These are phyloP conservation scores for Smutsia temminckii DNA, from an alignment of 2,797 vertebrate genomes.

Conservation along the genomic window DNA sequence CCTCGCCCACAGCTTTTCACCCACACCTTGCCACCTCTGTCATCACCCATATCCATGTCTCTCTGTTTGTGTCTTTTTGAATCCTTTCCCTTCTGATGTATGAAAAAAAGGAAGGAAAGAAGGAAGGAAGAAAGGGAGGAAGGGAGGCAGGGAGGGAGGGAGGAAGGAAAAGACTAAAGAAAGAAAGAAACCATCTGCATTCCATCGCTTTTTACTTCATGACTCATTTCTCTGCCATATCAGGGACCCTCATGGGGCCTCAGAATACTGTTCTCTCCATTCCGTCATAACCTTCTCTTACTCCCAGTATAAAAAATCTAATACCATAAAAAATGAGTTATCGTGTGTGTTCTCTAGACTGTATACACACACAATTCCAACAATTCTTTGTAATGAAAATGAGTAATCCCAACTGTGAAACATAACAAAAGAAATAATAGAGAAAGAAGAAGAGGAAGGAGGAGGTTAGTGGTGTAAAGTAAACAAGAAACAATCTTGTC, in stretches of 20 bases:
- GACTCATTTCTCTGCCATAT: not conserved
- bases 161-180: too few species aligned
- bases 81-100: not conserved
- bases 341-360: not conserved
- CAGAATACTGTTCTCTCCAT: conserved; percentile 15
- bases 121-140: not conserved
- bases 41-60: not conserved
- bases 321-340: not conserved
- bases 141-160: too few species aligned
- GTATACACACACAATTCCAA: not conserved
- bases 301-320: not conserved
- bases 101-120: too few species aligned
- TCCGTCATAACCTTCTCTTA: not conserved
- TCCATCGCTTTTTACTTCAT: not conserved
- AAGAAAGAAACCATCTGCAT: not conserved
- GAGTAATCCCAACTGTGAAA: not conserved
- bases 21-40: not conserved
- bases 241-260: not conserved
- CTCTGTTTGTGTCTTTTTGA: not conserved
- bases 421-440: not conserved
- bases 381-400: conserved; percentile 24
- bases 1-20: not conserved
- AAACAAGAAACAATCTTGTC: not conserved
- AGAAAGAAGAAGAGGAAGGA: conserved; percentile 7
- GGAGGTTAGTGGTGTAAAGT: not conserved